Base-by-base conservation (phyloP, 2,113 vertebrate species). In the Sylvia atricapilla region DNA sequence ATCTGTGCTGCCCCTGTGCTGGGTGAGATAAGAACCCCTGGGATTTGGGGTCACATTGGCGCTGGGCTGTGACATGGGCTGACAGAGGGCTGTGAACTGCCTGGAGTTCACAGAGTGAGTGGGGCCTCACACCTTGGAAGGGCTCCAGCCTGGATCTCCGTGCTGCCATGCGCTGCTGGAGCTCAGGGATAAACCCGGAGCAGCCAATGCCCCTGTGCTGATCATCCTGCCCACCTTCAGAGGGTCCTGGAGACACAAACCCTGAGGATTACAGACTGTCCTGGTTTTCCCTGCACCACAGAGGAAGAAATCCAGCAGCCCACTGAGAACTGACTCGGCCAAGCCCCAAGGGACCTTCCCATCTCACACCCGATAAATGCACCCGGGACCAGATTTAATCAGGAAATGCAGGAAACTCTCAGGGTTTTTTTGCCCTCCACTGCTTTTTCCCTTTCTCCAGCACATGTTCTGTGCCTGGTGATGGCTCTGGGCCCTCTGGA, bases 41-140 rank as follows among this genome's bases (percentile, higher is more conserved):
- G 63, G 49, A 49, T 25, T 15, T 50, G 52, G 27, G 46, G 22
- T 69, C 31, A 8, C 46, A 8, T 1, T 9, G 12, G 18, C 13
- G 47, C 55, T 0, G 3, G 84, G 46, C 33, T 69, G 66, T 13
- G 23, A 3, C 35, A 13, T 0, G 44, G 9, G 2, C 27, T 20
- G n/a, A 27, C 12, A n/a, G 10, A 5, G 7, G 31, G 53, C 69
- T 77, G 47, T 11, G 41, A 43, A 4, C 10, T 1, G 8, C 28
- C 17, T 5, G 44, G 20, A 35, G 37, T 24, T 41, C 4, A 0
- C 4, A 0, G 27, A 35, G 17, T 0, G 0, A 35, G 17, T 0
- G 0, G 52, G 27, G 31, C 9, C 14, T 43, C 43, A 17, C 0
- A 0, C 13, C 46, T 10, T n/a, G 19, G 22, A 35, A 28, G 10